Evolutionary conservation across 2,888 invertebrate genomes (phyloP).

Genomic region (Synergus itoensis): DNA sequence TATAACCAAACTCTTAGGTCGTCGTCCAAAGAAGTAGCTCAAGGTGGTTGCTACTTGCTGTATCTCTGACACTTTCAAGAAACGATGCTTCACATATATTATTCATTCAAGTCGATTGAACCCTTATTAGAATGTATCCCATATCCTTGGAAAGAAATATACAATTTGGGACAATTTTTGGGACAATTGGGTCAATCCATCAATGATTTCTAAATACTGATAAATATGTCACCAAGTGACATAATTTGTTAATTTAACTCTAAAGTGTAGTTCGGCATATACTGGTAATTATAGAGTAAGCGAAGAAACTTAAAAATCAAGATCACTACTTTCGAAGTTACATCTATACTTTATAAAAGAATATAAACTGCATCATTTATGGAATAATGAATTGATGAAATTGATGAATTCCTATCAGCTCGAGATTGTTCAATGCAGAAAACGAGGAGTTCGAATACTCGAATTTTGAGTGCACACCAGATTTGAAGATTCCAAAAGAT

Average conservation of each 20-base stretch:
- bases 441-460: not conserved
- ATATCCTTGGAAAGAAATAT: too few species aligned
- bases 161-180: not conserved
- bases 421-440: not conserved
- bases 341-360: not conserved
- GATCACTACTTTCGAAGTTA: too few species aligned
- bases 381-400: not conserved
- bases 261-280: too few species aligned
- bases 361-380: not conserved
- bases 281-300: too few species aligned
- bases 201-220: too few species aligned
- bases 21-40: slow-evolving; percentile 43
- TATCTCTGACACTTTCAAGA: not conserved
- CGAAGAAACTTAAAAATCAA: too few species aligned
- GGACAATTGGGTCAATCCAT: too few species aligned
- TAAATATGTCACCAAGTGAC: too few species aligned
- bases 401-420: not conserved
- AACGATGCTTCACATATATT: not conserved
- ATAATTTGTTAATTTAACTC: too few species aligned
- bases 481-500: too few species aligned
- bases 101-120: not conserved
- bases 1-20: slow-evolving; percentile 32
- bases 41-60: not conserved
- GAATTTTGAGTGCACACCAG: too few species aligned
- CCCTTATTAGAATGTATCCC: slow-evolving; percentile 1